Conservation (phyloP, 1,140 invertebrate genomes). For the Chymomyza costata region DNA sequence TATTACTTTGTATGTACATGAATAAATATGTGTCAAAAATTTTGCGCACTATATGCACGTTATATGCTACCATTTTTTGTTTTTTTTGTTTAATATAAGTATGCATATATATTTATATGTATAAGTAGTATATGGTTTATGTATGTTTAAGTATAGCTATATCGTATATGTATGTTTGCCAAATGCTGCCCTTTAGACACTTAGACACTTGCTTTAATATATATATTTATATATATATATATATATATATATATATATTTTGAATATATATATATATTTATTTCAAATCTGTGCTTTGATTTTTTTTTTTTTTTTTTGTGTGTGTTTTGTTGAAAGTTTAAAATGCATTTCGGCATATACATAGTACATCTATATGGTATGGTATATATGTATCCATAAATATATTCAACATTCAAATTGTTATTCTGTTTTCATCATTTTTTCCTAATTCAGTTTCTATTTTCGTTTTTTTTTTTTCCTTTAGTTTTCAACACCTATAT, state of each 20-base stretch:
- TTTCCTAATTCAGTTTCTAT: conserved; percentile 22
- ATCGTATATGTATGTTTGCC: conserved; percentile 3
- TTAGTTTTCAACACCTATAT: too few species aligned
- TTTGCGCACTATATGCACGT: too few species aligned
- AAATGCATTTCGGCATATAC: conserved; percentile 7
- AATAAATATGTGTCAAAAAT: conserved; percentile 3
- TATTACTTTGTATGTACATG: conserved; percentile 12
- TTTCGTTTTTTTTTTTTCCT: neutral
- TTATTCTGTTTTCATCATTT: conserved; percentile 11
- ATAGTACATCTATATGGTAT: too few species aligned
- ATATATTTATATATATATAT: too few species aligned
- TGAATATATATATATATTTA: conserved; percentile 57
- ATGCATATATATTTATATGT: conserved; percentile 21
- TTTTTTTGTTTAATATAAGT: conserved; percentile 11
- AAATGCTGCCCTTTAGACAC: too few species aligned
- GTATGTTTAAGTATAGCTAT: too few species aligned
- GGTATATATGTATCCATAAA: conserved; percentile 7
- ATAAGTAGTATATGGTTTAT: conserved; percentile 40
- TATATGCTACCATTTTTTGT: too few species aligned
- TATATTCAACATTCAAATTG: conserved; percentile 28
- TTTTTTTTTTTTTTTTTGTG: conserved; percentile 9
- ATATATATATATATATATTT: conserved; percentile 66
- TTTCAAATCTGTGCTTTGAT: conserved; percentile 39
- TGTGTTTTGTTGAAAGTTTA: too few species aligned
- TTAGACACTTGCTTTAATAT: too few species aligned